Base-by-base conservation (phyloP, 2,797 vertebrate genomes). In the Telmatherina bonti region DNA sequence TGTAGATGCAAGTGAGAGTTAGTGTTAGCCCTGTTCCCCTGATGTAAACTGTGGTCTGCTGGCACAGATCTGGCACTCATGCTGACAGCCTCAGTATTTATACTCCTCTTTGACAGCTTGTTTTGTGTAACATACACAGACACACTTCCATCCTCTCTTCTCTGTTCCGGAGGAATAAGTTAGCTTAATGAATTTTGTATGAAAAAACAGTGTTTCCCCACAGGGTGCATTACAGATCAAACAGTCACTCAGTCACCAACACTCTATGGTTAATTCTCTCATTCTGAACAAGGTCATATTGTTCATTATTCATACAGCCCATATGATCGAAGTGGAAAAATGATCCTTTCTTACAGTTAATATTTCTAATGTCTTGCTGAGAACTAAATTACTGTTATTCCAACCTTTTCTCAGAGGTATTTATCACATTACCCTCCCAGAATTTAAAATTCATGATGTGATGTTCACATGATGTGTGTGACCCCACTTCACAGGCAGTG, bases 51-150 rank as follows among this genome's bases (percentile, higher is more conserved):
- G 83, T 55, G 79, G 76, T 87, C 79, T 85, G 79, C 62, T 90
- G 88, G 81, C 78, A 82, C 75, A 82, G 72, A 71, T 59, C 86
- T 89, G 82, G 85, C 80, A 82, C 79, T 62, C 67, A 79, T 66
- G 81, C 84, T 89, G 89, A 90, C 87, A 89, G 74, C 47, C 64
- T 74, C 76, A 79, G 79, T 83, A 88, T 91, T 91, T 88, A 89
- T 86, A 78, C 54, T 86, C 53, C 75, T 73, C 82, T 89, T 72
- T 90, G 83, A 91, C 88, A 89, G 84, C 82, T 86, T 90, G 85
- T 89, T 93, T 89, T 81, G 73, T 86, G 70, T 84, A 80, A 91
- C 74, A 77, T 70, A 83, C 61, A 75, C 83, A 85, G 76, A 67
- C 35, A 41, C 84, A 79, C 87, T 88, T 91, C 81, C 79, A 85